A percentile compares a stretch with the other conserved stretches of the same genome.
Evolutionary conservation across 30 jellyfish, hydroid and myxozoan genomes (phyloP).

Genomic region (Aurelia coerulea): DNA sequence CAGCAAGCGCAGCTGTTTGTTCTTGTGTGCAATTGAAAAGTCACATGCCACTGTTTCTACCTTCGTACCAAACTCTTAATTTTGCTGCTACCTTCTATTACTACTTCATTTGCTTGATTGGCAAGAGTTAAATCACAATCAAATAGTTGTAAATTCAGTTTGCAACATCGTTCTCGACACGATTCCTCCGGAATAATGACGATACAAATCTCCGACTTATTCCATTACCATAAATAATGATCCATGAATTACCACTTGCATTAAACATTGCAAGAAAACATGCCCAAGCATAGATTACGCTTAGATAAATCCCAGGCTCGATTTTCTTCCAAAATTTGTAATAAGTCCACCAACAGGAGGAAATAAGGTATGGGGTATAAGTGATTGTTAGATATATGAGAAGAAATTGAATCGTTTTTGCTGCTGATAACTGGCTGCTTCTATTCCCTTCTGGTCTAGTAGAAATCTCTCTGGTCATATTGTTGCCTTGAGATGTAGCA

Average conservation of each 20-base stretch:
- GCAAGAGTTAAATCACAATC: too few relatives aligned
- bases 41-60: too few relatives aligned
- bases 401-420: conserved; percentile 49
- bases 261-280: conserved; percentile 17
- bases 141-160: too few relatives aligned
- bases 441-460: conserved; percentile 9
- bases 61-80: too few relatives aligned
- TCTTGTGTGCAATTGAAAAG: too few relatives aligned
- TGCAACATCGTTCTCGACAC: too few relatives aligned
- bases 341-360: too few relatives aligned
- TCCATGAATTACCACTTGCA: conserved; percentile 33
- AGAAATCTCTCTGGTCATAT: neutral
- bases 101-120: too few relatives aligned
- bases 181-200: neutral
- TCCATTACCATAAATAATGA: conserved; percentile 42
- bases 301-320: neutral
- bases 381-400: conserved; percentile 7
- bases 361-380: too few relatives aligned
- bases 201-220: neutral
- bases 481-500: neutral
- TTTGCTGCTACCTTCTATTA: too few relatives aligned
- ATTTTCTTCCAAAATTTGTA: neutral
- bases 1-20: too few relatives aligned
- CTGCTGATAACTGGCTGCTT: conserved; percentile 49
- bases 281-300: neutral